Conservation (phyloP, 2,888 invertebrate genomes). For the Drosophila barbarae region DNA sequence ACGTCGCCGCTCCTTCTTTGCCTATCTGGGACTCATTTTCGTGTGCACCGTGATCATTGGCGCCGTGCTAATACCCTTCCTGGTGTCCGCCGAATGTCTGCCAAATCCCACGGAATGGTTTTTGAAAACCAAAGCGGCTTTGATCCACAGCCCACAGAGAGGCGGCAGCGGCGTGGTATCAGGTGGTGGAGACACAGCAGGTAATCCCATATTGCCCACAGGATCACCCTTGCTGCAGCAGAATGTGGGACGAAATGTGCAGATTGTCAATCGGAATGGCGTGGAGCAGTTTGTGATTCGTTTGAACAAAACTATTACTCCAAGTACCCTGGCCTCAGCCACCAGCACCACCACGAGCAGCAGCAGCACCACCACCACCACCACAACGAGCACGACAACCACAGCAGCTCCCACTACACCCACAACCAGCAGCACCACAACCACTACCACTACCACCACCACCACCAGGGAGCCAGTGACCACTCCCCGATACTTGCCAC, state of each 20-base stretch:
- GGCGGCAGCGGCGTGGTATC: neutral
- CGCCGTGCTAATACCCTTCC: constrained; percentile 78
- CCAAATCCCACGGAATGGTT: constrained; percentile 79
- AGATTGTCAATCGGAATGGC: constrained; percentile 71
- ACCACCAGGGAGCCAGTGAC: constrained; percentile 24
- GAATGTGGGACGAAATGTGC: constrained; percentile 70
- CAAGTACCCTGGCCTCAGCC: neutral
- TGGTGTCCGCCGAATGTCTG: constrained; percentile 78
- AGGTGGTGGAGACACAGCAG: constrained; percentile 3
- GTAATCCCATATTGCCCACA: constrained; percentile 23
- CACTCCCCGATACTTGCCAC: constrained; percentile 25
- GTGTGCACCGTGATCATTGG: constrained; percentile 79
- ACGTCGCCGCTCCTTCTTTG: constrained; percentile 77
- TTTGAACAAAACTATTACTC: constrained; percentile 59
- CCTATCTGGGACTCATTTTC: constrained; percentile 78
- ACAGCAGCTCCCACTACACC: constrained; percentile 24
- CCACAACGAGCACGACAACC: constrained; percentile 41
- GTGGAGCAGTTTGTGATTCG: constrained; percentile 70
- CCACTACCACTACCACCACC: constrained; percentile 7
- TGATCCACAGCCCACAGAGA: constrained; percentile 57
- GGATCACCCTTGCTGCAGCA: constrained; percentile 38
- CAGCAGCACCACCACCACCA: constrained; percentile 27
- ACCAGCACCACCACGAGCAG: constrained; percentile 2
- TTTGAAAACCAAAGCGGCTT: constrained; percentile 75
- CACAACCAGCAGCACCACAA: constrained; percentile 22